phyloP scores from a whole-genome alignment of 2,888 invertebrate species.

The Odontothrips loti region DNA sequence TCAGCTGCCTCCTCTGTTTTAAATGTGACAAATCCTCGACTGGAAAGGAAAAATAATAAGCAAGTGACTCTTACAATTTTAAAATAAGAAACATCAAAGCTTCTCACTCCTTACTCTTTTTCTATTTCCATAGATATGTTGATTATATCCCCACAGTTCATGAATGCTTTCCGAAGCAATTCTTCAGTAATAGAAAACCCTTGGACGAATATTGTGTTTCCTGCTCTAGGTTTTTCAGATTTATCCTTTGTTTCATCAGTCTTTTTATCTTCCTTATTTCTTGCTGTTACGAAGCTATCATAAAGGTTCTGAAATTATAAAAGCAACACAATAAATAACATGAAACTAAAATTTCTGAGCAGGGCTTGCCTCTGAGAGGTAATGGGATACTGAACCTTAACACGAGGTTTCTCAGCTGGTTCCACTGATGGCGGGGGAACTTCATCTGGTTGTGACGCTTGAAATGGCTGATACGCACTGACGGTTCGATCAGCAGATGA shows the following conservation, averaged over 20 bases:
- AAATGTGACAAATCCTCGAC: slow-evolving; percentile 87
- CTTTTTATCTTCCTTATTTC: slow-evolving; percentile 60
- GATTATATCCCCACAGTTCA: slow-evolving; percentile 68
- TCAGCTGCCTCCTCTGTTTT: slow-evolving; percentile 83
- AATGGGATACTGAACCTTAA: slow-evolving; percentile 36
- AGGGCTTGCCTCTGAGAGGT: neutral
- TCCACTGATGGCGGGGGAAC: slow-evolving; percentile 48
- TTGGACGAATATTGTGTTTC: slow-evolving; percentile 77
- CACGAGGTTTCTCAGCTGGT: slow-evolving; percentile 57
- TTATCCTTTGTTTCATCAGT: slow-evolving; percentile 48
- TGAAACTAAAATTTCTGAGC: neutral
- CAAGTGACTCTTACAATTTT: slow-evolving; percentile 27
- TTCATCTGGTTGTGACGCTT: slow-evolving; percentile 74
- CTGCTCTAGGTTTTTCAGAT: slow-evolving; percentile 63
- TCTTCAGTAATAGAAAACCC: slow-evolving; percentile 77
- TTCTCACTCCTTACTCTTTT: slow-evolving; percentile 57
- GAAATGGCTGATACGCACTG: slow-evolving; percentile 87
- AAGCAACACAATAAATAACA: slow-evolving; percentile 24
- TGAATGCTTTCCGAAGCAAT: slow-evolving; percentile 69
- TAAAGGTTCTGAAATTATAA: slow-evolving; percentile 58
- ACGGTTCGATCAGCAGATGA: slow-evolving; percentile 61
- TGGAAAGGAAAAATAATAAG: slow-evolving; percentile 48
- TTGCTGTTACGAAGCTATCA: slow-evolving; percentile 68
- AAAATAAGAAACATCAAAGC: slow-evolving; percentile 34
- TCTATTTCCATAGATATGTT: slow-evolving; percentile 81